Evolutionary conservation across 1,140 invertebrate species (phyloP), one percentile per base, ranked within the genome.

Genomic region (Zaprionus gabonicus): DNA sequence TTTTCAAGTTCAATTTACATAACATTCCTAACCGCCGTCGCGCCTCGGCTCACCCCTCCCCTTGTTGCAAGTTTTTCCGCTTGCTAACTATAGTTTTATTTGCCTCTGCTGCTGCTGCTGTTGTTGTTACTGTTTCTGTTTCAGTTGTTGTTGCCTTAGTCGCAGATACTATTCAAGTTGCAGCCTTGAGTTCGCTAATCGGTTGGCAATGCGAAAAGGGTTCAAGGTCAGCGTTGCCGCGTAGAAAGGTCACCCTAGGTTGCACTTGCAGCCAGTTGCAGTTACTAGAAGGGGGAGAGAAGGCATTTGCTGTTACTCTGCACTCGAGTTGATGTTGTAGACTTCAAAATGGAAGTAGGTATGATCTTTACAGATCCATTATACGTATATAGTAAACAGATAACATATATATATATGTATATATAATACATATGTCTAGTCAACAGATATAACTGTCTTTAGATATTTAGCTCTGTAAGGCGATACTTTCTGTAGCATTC

Each of bases 1-100:
- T 87, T 86, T 86, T 86, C 83, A 86, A 86, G 83, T 86, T 86
- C 83, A 86, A 87, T 87, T 86, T 86, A 86, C 83, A 86, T 86
- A 86, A 86, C 83, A 86, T 86, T 87, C 83, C 83, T 87, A 80
- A 63, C 71, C 79, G 79, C 55, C 66, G 68, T 72, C 64, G 71
- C 59, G 27, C 31, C 60, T 15, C 20, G 46, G 38, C 56, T 60
- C 28, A 25, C 41, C 5, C n/a, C 5, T 17, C 41, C 41, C n/a
- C 41, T 17, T 17, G 0, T 44, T 12, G 36, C 41, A 44, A 31
- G 27, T 34, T 80, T 68, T 74, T 73, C 64, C 46, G 46, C 46
- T 51, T 20, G 46, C 67, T 63, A 75, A 71, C 71, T 69, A 51
- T 72, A 70, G 59, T 44, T 55, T 49, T 36, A 6, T 76, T 58